Base-by-base conservation (phyloP, 2,888 invertebrate genomes). In the Drosophila diplacantha region DNA sequence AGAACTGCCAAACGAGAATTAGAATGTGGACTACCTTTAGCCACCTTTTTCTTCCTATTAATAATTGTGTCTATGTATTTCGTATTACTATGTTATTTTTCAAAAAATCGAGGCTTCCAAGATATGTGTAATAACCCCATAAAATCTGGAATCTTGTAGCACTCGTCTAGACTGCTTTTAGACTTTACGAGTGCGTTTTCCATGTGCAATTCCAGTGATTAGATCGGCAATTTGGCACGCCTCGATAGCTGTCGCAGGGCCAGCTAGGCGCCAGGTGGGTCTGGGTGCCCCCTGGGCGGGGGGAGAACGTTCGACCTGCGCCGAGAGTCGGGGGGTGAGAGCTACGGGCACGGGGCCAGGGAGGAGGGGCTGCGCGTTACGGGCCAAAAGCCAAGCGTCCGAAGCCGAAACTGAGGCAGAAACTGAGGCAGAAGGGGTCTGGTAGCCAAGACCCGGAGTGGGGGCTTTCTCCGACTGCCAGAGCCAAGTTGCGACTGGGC, bases 201-300 rank as follows among this genome's bases (percentile, higher is more conserved):
- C 9, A 26, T 9, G 20, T 9, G 9, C 6, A n/a, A 9, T 14
- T 29, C 24, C 14, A 74, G 52, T 75, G 78, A 85, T 85, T 84
- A 84, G 76, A 82, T 84, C 73, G 73, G 72, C 72, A 81, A 85
- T 83, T 82, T 80, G 79, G 75, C 74, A 84, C 75, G 85, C 71
- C 83, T 85, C 85, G 85, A 83, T 85, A 77, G 73, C 63, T 79
- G 78, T 81, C 78, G 74, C 60, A 70, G 65, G 69, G 81, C 44
- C 70, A 63, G 67, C 60, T 69, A 68, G 70, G 61, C 55, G 65
- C 32, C 31, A 49, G 56, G 39, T 32, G 24, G 34, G 12, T 29
- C 20, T 22, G 16, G 31, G 11, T 9, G 12, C 22, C 12, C 24
- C 8, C 18, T 1, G 20, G 24, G 9, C 16, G 39, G 24, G 24